Conservation (phyloP, 2,797 vertebrate species). For the Ctenosaura bakeri region DNA sequence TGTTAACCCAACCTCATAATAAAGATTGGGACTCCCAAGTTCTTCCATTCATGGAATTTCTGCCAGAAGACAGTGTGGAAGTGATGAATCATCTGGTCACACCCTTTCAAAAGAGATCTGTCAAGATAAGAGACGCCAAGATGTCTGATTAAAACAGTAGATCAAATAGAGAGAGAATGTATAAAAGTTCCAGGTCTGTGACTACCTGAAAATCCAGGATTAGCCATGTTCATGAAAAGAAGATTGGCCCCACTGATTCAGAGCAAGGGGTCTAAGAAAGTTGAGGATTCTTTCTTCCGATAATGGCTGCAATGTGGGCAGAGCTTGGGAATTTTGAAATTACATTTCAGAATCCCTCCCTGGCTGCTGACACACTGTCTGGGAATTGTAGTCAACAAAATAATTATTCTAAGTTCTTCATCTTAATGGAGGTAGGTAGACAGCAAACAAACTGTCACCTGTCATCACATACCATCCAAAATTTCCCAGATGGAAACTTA, state of each 20-base stretch:
- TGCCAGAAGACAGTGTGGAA: conserved; percentile 8
- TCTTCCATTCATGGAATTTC: background rate
- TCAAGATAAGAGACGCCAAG: conserved; percentile 35
- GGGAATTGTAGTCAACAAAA: no score
- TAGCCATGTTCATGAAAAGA: background rate
- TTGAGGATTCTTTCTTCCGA: background rate
- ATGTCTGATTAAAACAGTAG: conserved; percentile 49
- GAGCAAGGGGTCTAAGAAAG: background rate
- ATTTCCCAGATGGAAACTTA: no score
- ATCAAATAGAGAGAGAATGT: conserved; percentile 22
- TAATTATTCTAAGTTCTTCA: background rate
- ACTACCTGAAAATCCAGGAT: background rate
- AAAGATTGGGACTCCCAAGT: conserved; percentile 5
- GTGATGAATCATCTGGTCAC: conserved; percentile 16
- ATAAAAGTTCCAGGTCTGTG: background rate
- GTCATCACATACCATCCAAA: no score
- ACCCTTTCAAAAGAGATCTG: conserved; percentile 31
- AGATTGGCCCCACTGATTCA: background rate
- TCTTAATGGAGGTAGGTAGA: background rate
- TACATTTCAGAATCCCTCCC: no score
- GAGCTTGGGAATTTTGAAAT: background rate
- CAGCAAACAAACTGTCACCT: background rate
- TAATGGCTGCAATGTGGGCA: background rate
- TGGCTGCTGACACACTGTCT: no score
- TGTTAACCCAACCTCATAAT: conserved; percentile 26